These are phyloP conservation scores for Ptychobarbus kaznakovi DNA, from an alignment of 2,797 vertebrate species.

Conservation along the genomic window DNA sequence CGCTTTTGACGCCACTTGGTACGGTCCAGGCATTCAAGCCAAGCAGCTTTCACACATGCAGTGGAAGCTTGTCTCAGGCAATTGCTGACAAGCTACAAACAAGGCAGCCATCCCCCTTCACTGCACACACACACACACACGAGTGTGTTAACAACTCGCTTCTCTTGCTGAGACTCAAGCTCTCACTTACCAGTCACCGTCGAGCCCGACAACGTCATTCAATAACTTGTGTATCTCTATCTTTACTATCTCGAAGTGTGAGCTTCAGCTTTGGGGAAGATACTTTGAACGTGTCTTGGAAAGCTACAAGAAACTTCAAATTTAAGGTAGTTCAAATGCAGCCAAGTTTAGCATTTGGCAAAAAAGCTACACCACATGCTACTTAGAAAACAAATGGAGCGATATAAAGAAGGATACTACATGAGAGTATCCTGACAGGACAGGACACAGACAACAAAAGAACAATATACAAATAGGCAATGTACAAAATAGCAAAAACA, in stretches of 20 bases:
- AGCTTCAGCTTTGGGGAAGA: slow-evolving; percentile 30
- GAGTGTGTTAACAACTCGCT: slow-evolving; percentile 38
- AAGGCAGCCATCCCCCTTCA: slow-evolving; percentile 82
- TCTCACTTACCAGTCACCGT: slow-evolving; percentile 50
- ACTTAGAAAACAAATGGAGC: neutral
- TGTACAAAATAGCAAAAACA: no score
- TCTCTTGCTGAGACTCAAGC: slow-evolving; percentile 62
- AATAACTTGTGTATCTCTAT: slow-evolving; percentile 59
- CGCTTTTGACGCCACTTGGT: slow-evolving; percentile 82
- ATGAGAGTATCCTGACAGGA: no score
- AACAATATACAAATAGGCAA: no score
- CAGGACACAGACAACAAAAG: no score
- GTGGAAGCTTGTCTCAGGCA: slow-evolving; percentile 85
- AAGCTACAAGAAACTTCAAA: neutral
- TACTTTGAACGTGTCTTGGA: neutral
- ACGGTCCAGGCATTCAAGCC: slow-evolving; percentile 89
- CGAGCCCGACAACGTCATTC: slow-evolving; percentile 44
- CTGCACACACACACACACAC: slow-evolving; percentile 43
- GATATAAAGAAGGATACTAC: neutral
- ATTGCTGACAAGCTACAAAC: slow-evolving; percentile 93
- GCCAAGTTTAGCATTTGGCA: neutral
- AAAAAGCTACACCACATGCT: neutral
- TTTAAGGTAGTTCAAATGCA: neutral
- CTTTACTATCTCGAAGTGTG: neutral
- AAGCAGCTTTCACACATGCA: slow-evolving; percentile 91